Evolutionary conservation across 1,140 invertebrate species (phyloP), one percentile per base, ranked within the genome.

Genomic region (Cyclina sinensis): DNA sequence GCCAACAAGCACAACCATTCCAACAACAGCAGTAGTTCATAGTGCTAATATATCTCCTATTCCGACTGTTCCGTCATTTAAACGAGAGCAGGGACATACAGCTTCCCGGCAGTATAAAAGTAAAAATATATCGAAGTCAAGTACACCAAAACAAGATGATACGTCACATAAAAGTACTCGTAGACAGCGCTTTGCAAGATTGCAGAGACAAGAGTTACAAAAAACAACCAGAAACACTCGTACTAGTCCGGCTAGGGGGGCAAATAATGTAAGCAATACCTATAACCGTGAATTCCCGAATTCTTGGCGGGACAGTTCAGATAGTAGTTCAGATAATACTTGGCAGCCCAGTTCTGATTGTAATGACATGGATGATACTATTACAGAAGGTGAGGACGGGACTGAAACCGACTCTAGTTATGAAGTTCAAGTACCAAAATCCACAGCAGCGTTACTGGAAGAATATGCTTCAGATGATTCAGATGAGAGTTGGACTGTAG

Each of bases 401-500:
- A 59, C 35, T 57, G 88, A 89, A 18, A 70, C 70, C n/a, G 88
- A 89, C 37, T 65, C 81, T 35, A 89, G 88, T 70, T 85, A 84
- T 70, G 88, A 89, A 24, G 82, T 89, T 32, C 57, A 48, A 12
- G 46, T 89, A 21, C 88, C 88, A 32, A 89, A 89, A 70, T 84
- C 88, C 32, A 76, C 82, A 18, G 81, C 81, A 51, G 39, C 57
- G 16, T 65, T 89, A 24, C 51, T 89, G 37, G 88, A 89, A 24
- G 88, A 89, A 39, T 89, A 85, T 80, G 81, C 81, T n/a, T 89
- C 88, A 16, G 88, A 89, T 51, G 80, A 83, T 18, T 80, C 88
- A 1, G 88, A 89, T 57, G 88, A 68, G 24, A 89, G 88, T 37
- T 89, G 88, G 88, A 79, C 73, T n/a, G 80, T 89, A n/a, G 81